Conservation (phyloP, 2,888 invertebrate species). For the Anodontia alba region DNA sequence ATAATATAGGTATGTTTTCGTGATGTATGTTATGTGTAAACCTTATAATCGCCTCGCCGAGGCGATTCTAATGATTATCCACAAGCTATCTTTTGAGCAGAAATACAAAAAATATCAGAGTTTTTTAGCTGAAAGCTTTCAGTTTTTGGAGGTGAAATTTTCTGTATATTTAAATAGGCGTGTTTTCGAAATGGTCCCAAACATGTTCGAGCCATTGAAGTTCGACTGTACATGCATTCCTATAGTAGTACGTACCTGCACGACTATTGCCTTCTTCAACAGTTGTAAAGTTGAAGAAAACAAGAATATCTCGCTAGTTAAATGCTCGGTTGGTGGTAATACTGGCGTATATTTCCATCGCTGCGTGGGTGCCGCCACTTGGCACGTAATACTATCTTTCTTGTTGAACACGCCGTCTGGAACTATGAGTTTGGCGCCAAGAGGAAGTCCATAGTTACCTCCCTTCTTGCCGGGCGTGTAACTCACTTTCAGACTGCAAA, state of each 20-base stretch:
- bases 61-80: too few species aligned
- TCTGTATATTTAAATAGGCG: too few species aligned
- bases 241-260: conserved; percentile 35
- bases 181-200: too few species aligned
- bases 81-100: too few species aligned
- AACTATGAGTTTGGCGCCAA: conserved; percentile 79
- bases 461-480: conserved; percentile 80
- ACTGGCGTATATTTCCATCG: conserved; percentile 72
- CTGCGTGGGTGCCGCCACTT: conserved; percentile 73
- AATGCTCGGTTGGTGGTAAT: conserved; percentile 67
- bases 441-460: conserved; percentile 79
- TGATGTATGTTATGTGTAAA: too few species aligned
- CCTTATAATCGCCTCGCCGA: too few species aligned
- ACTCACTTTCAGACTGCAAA: conserved; percentile 71
- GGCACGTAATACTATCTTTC: conserved; percentile 79
- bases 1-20: too few species aligned
- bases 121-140: too few species aligned
- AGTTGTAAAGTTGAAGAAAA: conserved; percentile 65
- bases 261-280: conserved; percentile 70
- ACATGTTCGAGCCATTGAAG: too few species aligned
- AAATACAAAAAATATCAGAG: too few species aligned
- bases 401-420: conserved; percentile 76
- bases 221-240: too few species aligned
- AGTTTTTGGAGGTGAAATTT: too few species aligned
- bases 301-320: conserved; percentile 76